Conservation (phyloP, 1,140 invertebrate genomes). For the Cephus cinctus region DNA sequence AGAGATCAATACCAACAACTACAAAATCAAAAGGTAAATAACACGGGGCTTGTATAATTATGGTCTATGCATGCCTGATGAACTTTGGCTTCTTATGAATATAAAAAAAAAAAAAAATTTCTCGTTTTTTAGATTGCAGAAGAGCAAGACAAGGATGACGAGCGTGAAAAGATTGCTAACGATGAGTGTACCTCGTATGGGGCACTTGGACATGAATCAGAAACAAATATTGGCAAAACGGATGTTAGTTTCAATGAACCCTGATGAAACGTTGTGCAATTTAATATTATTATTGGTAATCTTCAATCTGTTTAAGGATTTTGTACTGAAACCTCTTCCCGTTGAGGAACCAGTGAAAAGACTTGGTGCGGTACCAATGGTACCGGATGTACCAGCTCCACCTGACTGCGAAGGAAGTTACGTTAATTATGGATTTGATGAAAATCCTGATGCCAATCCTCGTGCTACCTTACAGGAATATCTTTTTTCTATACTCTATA, state of each 20-base stretch:
- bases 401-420: neutral
- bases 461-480: conserved; percentile 70
- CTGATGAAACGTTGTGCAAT: no score
- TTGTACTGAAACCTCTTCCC: conserved; percentile 32
- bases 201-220: conserved; percentile 24
- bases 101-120: conserved; percentile 4
- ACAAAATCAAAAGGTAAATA: conserved; percentile 40
- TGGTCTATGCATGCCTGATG: neutral
- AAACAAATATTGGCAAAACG: conserved; percentile 13
- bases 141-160: conserved; percentile 25
- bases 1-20: conserved; percentile 47
- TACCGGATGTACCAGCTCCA: conserved; percentile 18
- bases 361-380: conserved; percentile 26
- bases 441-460: conserved; percentile 31
- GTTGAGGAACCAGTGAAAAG: conserved; percentile 20
- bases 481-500: conserved; percentile 82
- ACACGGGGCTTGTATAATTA: neutral
- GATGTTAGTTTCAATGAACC: conserved; percentile 34
- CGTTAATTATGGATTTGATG: conserved; percentile 16
- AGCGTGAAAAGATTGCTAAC: conserved; percentile 36
- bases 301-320: conserved; percentile 43
- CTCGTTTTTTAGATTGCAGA: conserved; percentile 23
- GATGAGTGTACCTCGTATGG: conserved; percentile 41
- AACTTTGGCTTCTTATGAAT: conserved; percentile 2
- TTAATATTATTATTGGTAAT: no score